Evolutionary conservation across 2,797 vertebrate genomes (phyloP).

Genomic region (Tokudaia tokunoshimensis): DNA sequence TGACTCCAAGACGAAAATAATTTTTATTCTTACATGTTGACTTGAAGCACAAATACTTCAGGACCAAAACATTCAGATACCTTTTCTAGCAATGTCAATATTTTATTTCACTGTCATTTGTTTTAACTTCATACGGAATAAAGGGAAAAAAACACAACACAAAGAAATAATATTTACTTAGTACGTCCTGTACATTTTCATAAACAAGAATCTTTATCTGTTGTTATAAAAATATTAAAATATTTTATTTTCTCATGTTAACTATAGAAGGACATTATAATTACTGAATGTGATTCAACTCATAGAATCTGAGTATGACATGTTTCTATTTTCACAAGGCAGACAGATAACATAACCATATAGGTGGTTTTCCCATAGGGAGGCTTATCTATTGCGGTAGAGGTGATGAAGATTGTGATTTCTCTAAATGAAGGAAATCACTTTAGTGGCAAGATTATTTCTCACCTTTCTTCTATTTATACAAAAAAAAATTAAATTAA

Average conservation of each 20-base stretch:
- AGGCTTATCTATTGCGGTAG: background rate
- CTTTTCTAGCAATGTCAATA: background rate
- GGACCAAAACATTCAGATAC: background rate
- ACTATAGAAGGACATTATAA: background rate
- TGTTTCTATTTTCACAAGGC: background rate
- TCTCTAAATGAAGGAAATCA: background rate
- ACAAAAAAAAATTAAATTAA: background rate
- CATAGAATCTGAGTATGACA: background rate
- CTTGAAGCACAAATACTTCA: background rate
- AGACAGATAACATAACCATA: background rate
- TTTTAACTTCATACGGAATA: background rate
- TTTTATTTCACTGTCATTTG: background rate
- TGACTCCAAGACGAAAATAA: background rate
- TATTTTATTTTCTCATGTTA: background rate
- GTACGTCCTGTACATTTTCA: background rate
- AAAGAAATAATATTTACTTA: background rate
- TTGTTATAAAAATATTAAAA: background rate
- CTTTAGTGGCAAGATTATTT: background rate
- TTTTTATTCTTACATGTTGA: background rate
- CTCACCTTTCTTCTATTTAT: background rate
- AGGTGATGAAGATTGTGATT: background rate
- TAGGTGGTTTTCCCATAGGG: background rate
- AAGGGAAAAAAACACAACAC: background rate
- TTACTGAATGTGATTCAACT: background rate
- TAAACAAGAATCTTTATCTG: rapidly evolving